Evolutionary conservation across 2,797 vertebrate genomes (phyloP).

Genomic region (Urosaurus nigricauda): DNA sequence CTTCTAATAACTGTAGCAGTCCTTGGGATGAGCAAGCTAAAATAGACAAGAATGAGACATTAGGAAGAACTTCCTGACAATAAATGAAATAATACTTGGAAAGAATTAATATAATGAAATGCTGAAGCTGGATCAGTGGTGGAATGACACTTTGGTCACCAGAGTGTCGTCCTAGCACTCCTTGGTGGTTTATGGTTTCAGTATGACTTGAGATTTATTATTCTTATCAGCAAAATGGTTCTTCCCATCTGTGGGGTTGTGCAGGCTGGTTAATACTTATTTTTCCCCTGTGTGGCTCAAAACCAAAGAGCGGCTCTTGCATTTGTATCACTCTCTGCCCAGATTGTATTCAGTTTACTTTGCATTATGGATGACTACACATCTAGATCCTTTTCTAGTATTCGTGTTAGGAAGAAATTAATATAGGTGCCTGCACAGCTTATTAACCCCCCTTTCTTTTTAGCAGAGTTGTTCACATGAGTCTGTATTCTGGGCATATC

Average conservation of each 20-base stretch:
- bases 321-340: not conserved
- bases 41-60: too few relatives aligned
- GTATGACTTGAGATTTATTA: too few relatives aligned
- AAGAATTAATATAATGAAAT: too few relatives aligned
- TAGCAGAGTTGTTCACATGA: not conserved
- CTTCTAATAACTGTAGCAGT: too few relatives aligned
- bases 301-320: not conserved
- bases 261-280: not conserved
- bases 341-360: not conserved
- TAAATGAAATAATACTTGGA: too few relatives aligned
- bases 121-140: too few relatives aligned
- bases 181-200: too few relatives aligned
- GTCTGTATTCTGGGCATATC: not conserved
- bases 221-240: not conserved
- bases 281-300: not conserved
- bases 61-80: too few relatives aligned
- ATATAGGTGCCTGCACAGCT: not conserved
- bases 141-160: too few relatives aligned
- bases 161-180: too few relatives aligned
- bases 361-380: not conserved
- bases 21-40: too few relatives aligned
- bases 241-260: not conserved
- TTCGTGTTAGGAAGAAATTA: not conserved
- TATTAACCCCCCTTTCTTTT: not conserved
- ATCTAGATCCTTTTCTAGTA: not conserved